Evolutionary conservation across 1,140 invertebrate genomes (phyloP).

Genomic region (Holotrichia oblita): DNA sequence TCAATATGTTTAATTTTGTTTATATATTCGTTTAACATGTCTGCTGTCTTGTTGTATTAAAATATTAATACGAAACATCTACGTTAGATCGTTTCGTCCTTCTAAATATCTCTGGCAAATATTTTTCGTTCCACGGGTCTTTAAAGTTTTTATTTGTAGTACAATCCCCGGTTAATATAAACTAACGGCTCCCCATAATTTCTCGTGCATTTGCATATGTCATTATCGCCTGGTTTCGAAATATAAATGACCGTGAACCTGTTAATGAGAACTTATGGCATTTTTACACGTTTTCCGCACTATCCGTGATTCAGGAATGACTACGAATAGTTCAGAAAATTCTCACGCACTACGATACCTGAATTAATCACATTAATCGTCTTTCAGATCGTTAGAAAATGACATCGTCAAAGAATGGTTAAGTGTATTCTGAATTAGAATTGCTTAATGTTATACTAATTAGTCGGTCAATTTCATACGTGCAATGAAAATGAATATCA

Average conservation of each 20-base stretch:
- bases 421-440: background rate
- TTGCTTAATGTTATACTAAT: background rate
- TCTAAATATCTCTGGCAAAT: too few species aligned
- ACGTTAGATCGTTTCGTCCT: too few species aligned
- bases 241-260: background rate
- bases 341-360: background rate
- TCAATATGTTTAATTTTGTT: too few species aligned
- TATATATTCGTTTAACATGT: too few species aligned
- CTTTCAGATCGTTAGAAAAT: background rate
- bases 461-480: too few species aligned
- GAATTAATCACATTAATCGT: background rate
- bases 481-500: too few species aligned
- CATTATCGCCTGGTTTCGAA: background rate
- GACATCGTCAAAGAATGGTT: background rate
- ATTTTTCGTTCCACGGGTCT: too few species aligned
- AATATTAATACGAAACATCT: too few species aligned
- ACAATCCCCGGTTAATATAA: background rate
- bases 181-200: background rate
- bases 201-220: background rate
- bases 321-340: background rate
- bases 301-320: background rate
- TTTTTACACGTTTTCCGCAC: conserved; percentile 17
- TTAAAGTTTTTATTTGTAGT: too few species aligned
- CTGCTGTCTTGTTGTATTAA: too few species aligned
- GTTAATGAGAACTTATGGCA: background rate